Conservation (phyloP, 2,113 vertebrate species). For the Mesembrinibis cayennensis region DNA sequence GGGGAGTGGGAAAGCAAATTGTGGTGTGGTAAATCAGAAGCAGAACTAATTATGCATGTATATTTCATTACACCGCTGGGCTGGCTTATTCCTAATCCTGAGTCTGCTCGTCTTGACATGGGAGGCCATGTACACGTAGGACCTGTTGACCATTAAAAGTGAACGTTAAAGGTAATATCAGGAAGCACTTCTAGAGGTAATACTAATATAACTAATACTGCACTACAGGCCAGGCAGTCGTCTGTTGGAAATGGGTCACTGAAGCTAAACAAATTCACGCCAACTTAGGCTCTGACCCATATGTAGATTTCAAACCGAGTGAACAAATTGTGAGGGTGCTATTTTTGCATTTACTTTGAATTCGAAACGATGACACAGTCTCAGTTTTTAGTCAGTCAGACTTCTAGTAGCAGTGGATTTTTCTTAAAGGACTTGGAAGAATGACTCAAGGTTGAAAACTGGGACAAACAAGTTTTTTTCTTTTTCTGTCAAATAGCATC, state of each 20-base stretch:
- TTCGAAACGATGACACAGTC: not conserved
- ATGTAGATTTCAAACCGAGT: not conserved
- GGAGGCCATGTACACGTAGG: not conserved
- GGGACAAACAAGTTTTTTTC: not conserved
- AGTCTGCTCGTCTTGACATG: not conserved
- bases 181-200: not conserved
- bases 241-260: slow-evolving; percentile 29
- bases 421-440: slow-evolving; percentile 30
- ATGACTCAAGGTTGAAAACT: slow-evolving; percentile 46
- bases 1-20: not conserved
- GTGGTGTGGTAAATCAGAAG: not conserved
- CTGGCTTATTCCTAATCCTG: not conserved
- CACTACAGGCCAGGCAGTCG: not conserved
- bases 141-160: not conserved
- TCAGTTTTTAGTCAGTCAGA: slow-evolving; percentile 30
- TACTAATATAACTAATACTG: not conserved
- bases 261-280: not conserved
- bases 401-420: slow-evolving; percentile 45
- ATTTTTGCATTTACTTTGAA: slow-evolving; percentile 51
- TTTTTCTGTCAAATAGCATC: not conserved
- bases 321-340: slow-evolving; percentile 9
- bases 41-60: not conserved
- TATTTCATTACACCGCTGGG: not conserved
- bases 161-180: not conserved
- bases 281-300: slow-evolving; percentile 1